These are phyloP conservation scores for Hoplodrina ambigua DNA, from an alignment of 2,888 invertebrate species.

Conservation along the genomic window DNA sequence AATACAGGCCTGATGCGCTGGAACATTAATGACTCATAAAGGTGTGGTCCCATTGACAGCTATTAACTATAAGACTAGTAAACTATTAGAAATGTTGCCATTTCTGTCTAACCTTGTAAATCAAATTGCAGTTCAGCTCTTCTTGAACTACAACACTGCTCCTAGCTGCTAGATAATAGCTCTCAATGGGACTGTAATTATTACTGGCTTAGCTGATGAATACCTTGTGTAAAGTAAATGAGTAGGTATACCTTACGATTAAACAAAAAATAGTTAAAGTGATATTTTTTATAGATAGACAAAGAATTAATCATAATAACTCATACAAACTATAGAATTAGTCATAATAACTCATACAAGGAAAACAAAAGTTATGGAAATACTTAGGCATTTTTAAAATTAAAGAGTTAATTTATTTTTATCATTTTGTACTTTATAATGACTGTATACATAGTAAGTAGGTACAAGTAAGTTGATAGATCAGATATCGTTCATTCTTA, in stretches of 20 bases:
- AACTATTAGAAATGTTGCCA: no score
- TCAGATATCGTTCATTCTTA: neutral
- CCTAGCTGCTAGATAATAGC: no score
- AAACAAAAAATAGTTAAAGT: no score
- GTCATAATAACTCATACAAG: neutral
- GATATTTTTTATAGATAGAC: neutral
- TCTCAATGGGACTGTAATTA: no score
- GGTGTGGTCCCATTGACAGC: no score
- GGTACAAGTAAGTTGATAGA: neutral
- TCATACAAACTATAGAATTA: neutral
- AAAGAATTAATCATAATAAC: neutral
- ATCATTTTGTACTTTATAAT: neutral
- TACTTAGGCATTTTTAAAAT: neutral
- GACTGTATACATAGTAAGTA: neutral
- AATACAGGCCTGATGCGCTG: constrained; percentile 77
- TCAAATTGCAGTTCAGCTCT: no score
- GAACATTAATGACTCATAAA: neutral
- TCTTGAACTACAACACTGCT: no score
- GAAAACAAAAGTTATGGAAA: neutral
- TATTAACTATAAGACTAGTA: no score
- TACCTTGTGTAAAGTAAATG: no score
- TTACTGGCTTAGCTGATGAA: no score
- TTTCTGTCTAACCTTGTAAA: no score
- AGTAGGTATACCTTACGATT: no score
- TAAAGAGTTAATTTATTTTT: neutral